Base-by-base conservation (phyloP, 2,888 invertebrate species). In the Cephus spinipes region DNA sequence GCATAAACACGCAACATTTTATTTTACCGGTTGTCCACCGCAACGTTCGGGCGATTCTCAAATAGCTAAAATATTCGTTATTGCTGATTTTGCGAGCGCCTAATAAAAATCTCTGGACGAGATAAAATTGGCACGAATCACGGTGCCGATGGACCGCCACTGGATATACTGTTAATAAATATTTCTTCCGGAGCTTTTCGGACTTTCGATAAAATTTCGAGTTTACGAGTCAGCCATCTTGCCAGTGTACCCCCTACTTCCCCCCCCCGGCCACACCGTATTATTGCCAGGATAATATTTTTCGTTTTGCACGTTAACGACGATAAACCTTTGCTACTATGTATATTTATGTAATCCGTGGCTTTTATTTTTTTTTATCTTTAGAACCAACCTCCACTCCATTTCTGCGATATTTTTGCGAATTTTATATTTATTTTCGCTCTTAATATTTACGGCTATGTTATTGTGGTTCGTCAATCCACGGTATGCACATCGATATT, bases 161-260 rank as follows among this genome's bases (percentile, higher is more conserved):
- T 81, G 81, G 83, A 85, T 89, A 88, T 87, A 85, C 88, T 87
- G 89, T 87, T 88, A 87, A 89, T 89, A 89, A 89, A 88, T 88
- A 85, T 85, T 85, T 87, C 86, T 82, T 82, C 81, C 82, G 80
- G 81, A 81, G 77, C 83, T 84, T 55, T 55, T 84, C 81, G 80
- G 77, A 77, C 80, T 73, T 83, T 82, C 83, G 83, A 82, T 83
- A 81, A 84, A 85, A 86, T 85, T 84, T 77, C 78, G 82, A 80
- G 81, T 86, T 85, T 85, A 84, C 86, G 86, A 85, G 83, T 75
- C 80, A 76, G 71, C 71, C 71, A 33, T 55, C 55, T 55, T 55
- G 55, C 55, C 55, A 2, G 55, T 55, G 55, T 23, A 9, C 15
- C 15, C 40, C 40, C 15, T 15, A 36, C 36, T 36, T 4, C 36